phyloP scores from a whole-genome alignment of 2,888 invertebrate genomes.

The Cerastoderma edule region DNA sequence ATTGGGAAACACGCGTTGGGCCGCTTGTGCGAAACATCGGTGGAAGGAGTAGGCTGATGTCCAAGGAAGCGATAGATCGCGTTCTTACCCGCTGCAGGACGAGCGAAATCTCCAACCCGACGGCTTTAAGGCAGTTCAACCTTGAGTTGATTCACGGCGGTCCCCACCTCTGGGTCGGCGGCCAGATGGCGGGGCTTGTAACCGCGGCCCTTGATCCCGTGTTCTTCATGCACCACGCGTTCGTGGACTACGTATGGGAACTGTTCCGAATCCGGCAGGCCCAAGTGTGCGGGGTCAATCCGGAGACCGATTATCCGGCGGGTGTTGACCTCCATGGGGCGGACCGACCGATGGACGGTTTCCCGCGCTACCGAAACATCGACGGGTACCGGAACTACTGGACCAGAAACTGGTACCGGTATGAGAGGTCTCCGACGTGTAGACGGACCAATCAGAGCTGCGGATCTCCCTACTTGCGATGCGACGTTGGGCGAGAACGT shows the following conservation, averaged over 20 bases:
- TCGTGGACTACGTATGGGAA: conserved; percentile 68
- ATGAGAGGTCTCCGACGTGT: conserved; percentile 60
- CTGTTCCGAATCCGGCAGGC: conserved; percentile 48
- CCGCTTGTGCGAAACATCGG: conserved; percentile 69
- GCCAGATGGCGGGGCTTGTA: conserved; percentile 54
- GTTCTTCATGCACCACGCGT: conserved; percentile 68
- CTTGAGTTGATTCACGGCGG: conserved; percentile 62
- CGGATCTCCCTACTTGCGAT: too few relatives aligned
- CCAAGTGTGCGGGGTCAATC: conserved; percentile 28
- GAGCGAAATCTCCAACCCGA: conserved; percentile 37
- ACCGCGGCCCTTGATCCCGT: conserved; percentile 63
- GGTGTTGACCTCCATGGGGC: conserved; percentile 32
- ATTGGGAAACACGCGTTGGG: conserved; percentile 67
- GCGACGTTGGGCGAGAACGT: too few relatives aligned
- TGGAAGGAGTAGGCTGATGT: conserved; percentile 65
- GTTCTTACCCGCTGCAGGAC: conserved; percentile 18
- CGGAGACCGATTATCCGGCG: conserved; percentile 41
- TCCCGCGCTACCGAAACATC: conserved; percentile 42
- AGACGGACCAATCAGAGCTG: too few relatives aligned
- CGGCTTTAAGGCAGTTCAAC: conserved; percentile 39
- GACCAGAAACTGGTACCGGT: conserved; percentile 43
- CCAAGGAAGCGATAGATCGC: conserved; percentile 30
- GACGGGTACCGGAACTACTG: conserved; percentile 53
- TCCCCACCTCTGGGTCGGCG: conserved; percentile 64
- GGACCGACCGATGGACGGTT: conserved; percentile 44